Evolutionary conservation across 2,797 vertebrate genomes (phyloP).

Genomic region (Galaxias olidus): DNA sequence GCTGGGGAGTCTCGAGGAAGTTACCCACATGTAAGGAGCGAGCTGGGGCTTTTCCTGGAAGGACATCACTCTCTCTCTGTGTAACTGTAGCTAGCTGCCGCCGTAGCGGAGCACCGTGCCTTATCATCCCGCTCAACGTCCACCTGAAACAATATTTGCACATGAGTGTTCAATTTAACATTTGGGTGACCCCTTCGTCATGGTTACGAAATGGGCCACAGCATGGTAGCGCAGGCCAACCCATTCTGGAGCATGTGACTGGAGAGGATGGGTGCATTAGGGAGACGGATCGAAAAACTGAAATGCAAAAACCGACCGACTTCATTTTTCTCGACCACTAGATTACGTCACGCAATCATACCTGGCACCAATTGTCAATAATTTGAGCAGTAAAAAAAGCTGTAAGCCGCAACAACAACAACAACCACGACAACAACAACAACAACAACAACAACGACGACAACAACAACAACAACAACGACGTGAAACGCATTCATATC

Average conservation of each 20-base stretch:
- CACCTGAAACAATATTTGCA: conserved; percentile 86
- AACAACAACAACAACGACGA: no score
- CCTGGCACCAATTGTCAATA: no score
- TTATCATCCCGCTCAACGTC: conserved; percentile 76
- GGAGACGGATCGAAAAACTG: no score
- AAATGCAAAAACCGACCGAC: no score
- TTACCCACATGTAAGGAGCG: conserved; percentile 60
- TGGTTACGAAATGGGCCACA: conserved; percentile 78
- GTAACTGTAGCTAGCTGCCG: conserved; percentile 68
- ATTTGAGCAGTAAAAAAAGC: no score
- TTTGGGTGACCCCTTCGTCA: conserved; percentile 79
- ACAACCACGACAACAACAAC: no score
- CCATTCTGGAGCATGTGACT: conserved; percentile 74
- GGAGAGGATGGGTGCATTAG: conserved; percentile 55
- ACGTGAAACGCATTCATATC: no score
- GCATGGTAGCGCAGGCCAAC: conserved; percentile 75
- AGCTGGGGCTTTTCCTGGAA: conserved; percentile 80
- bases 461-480: no score
- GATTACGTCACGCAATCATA: no score
- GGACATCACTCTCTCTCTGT: conserved; percentile 75
- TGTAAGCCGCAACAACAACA: no score
- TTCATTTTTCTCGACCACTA: no score
- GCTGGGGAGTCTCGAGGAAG: conserved; percentile 60
- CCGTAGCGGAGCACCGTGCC: conserved; percentile 64
- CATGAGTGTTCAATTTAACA: conserved; percentile 82